These are phyloP conservation scores for Spodoptera litura DNA, from an alignment of 1,140 invertebrate genomes.

Conservation along the genomic window DNA sequence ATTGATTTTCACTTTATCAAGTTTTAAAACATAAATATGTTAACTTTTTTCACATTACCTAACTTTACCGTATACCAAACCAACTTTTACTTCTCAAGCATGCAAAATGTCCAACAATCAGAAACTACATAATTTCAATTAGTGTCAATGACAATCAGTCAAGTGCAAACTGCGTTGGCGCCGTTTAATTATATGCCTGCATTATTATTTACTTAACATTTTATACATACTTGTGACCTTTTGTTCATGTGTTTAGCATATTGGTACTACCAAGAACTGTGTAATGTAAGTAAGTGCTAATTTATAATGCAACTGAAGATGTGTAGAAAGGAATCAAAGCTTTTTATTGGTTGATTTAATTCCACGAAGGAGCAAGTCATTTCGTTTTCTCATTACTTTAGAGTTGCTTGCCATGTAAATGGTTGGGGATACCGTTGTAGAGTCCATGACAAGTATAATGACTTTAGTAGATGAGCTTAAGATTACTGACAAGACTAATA, in stretches of 20 bases:
- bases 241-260: slow-evolving; percentile 6
- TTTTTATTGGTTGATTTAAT: too few relatives aligned
- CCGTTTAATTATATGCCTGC: slow-evolving; percentile 2
- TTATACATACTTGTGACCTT: slow-evolving; percentile 11
- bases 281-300: slow-evolving; percentile 2
- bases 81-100: background rate
- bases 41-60: background rate
- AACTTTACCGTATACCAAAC: background rate
- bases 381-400: too few relatives aligned
- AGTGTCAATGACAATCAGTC: slow-evolving; percentile 17
- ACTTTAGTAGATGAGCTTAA: too few relatives aligned
- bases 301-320: background rate
- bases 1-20: too few relatives aligned
- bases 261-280: background rate
- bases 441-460: too few relatives aligned
- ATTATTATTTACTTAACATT: background rate
- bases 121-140: slow-evolving; percentile 10
- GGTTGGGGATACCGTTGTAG: too few relatives aligned
- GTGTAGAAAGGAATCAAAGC: background rate
- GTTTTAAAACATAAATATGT: too few relatives aligned
- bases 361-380: too few relatives aligned
- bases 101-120: background rate
- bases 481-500: too few relatives aligned
- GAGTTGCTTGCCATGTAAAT: too few relatives aligned
- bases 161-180: slow-evolving; percentile 18